Conservation (phyloP, 2,113 vertebrate genomes). For the Eulacestoma nigropectus region DNA sequence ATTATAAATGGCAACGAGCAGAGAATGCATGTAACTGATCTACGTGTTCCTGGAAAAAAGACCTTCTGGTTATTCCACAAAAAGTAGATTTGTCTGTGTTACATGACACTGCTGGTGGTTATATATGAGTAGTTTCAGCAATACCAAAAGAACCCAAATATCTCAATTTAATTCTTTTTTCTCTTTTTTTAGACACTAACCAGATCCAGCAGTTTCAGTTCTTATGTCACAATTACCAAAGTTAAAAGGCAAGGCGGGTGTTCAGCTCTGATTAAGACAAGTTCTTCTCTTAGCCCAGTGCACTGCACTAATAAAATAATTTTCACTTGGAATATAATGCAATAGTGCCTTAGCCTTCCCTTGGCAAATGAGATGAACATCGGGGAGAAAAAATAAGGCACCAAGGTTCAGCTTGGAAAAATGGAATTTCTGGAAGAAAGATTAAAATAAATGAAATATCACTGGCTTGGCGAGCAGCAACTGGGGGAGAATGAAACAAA, state of each 20-base stretch:
- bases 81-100: constrained; percentile 1
- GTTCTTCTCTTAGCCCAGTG: background rate
- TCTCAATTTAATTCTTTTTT: background rate
- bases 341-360: background rate
- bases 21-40: background rate
- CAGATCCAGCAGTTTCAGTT: background rate
- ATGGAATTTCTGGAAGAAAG: constrained; percentile 59
- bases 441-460: constrained; percentile 65
- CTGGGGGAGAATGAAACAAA: constrained; percentile 42
- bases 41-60: background rate
- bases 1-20: background rate
- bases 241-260: background rate
- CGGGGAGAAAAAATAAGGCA: background rate
- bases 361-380: constrained; percentile 21
- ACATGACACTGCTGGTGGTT: background rate
- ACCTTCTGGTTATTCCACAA: background rate
- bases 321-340: background rate
- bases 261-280: background rate
- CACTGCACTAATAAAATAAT: background rate
- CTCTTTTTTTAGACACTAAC: background rate
- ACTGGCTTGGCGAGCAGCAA: constrained; percentile 45
- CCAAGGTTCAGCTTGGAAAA: constrained; percentile 46
- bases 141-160: background rate
- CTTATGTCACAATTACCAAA: background rate
- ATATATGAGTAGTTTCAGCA: background rate